phyloP scores from a whole-genome alignment of 2,113 vertebrate species.

The Phalacrocorax carbo region DNA sequence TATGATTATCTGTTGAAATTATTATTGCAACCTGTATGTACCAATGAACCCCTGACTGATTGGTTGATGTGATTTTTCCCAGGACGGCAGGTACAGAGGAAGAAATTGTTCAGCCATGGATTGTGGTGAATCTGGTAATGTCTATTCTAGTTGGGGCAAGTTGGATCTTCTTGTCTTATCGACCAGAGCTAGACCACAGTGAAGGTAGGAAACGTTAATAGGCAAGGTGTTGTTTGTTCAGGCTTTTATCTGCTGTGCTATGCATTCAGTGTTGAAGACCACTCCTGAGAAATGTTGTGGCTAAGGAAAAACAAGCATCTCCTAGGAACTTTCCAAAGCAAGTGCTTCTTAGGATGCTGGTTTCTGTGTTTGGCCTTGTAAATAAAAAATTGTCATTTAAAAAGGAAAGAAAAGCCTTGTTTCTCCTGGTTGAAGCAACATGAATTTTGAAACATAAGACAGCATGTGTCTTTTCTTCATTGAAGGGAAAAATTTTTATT shows the following conservation, averaged over 20 bases:
- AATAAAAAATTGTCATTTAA: neutral
- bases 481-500: neutral
- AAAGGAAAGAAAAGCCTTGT: neutral
- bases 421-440: neutral
- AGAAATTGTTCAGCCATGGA: conserved; percentile 87
- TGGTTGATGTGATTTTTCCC: neutral
- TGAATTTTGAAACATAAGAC: neutral
- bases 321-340: neutral
- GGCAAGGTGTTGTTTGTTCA: neutral
- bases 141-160: conserved; percentile 88
- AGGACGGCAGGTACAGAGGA: conserved; percentile 83
- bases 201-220: conserved; percentile 76
- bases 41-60: neutral
- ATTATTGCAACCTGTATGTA: neutral
- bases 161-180: conserved; percentile 87
- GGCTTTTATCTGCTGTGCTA: neutral
- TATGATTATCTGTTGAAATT: neutral
- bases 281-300: neutral
- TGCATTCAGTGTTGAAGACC: neutral
- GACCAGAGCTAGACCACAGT: conserved; percentile 88
- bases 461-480: neutral
- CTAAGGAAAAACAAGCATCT: neutral
- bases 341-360: neutral
- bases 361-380: neutral
- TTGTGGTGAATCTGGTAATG: conserved; percentile 91